Base-by-base conservation (phyloP, 2,797 vertebrate species). In the Lepus oiostolus region DNA sequence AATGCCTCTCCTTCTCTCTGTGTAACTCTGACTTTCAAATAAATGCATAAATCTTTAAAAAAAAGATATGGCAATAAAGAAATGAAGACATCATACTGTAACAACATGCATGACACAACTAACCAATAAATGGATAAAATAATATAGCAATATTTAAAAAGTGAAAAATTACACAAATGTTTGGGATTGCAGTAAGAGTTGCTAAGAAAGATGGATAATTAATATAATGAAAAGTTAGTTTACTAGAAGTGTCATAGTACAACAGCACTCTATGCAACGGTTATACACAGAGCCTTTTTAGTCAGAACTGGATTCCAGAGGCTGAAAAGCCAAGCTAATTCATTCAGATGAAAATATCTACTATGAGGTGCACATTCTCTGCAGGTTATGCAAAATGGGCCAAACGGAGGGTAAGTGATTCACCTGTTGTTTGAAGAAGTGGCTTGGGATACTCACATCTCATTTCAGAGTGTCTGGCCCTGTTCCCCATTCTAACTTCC, bases 101-200 rank as follows among this genome's bases (percentile, higher is more conserved):
- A 60, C 32, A n/a, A 84, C 19, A 71, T 7, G 1, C 85, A 80
- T 82, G 67, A 79, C 1, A 71, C 28, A 79, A 65, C 3, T 52
- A 47, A 95, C 12, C 90, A 77, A n/a, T 58, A 8, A 84, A 85
- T 65, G 35, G 94, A 47, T 85, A 70, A 85, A 71, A 71, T 79
- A 74, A 68, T 16, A 67, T 28, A 63, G 60, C 42, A 70, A 60
- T 38, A 84, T 52, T 30, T 80, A 62, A 77, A 70, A 52, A 58
- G 30, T 84, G 22, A 89, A 93, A 63, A 67, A 35, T 35, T 60
- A 76, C 4, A 83, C 7, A 60, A 81, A 9, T 68, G 7, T 22
- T 80, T 67, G n/a, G 21, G 16, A 5, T 81, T 79, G 35, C 3
- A 75, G 1, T 24, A 21, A 30, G 26, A 71, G 14, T n/a, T 93